A percentile compares a stretch with the other conserved stretches of the same genome.
Evolutionary conservation across 2,113 vertebrate species (phyloP).

Genomic region (Chionis minor): DNA sequence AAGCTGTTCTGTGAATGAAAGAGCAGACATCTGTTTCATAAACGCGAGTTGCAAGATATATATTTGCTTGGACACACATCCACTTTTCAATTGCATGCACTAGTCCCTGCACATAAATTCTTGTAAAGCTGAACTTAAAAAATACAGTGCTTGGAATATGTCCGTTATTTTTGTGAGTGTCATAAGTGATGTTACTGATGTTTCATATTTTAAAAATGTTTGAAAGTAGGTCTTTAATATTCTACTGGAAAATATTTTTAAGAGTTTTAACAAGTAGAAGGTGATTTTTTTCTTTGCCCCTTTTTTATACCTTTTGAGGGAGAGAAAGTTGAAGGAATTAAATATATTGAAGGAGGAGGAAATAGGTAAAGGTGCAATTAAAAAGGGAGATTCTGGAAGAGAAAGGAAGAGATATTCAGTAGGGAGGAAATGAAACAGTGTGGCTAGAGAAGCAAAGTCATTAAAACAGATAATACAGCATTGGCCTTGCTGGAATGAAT

Average conservation of each 20-base stretch:
- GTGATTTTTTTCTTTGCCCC: neutral
- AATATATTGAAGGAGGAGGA: neutral
- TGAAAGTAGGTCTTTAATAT: neutral
- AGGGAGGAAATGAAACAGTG: neutral
- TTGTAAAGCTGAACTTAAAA: neutral
- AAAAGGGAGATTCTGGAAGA: neutral
- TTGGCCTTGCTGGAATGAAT: neutral
- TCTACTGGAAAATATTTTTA: neutral
- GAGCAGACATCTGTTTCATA: neutral
- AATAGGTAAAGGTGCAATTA: neutral
- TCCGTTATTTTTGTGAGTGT: neutral
- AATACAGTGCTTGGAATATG: neutral
- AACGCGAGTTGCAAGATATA: neutral
- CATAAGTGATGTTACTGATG: neutral
- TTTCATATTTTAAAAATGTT: neutral
- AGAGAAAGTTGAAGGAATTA: neutral
- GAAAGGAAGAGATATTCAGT: neutral
- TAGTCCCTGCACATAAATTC: neutral
- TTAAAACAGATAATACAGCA: neutral
- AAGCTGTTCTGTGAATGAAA: neutral
- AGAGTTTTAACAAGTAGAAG: neutral
- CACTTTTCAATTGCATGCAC: neutral
- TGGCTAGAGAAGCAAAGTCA: neutral
- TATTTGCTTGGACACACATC: neutral
- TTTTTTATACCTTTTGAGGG: neutral